A percentile compares a stretch with the other conserved stretches of the same genome.
phyloP scores from a whole-genome alignment of 53 echinoderm and acorn worm species.

The Echinarachnius parma region DNA sequence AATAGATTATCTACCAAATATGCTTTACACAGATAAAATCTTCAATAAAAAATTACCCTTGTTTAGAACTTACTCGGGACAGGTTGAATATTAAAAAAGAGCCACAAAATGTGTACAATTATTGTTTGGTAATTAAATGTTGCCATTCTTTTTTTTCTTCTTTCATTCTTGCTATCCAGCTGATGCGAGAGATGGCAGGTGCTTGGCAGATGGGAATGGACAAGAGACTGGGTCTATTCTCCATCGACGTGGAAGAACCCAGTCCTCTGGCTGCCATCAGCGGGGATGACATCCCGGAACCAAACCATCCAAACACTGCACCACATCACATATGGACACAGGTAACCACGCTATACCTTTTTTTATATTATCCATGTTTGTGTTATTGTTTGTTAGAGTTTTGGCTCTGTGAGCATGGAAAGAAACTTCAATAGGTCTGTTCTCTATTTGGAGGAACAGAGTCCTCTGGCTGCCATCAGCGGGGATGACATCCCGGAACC shows the following conservation, averaged over 20 bases:
- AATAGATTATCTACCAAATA: too few relatives aligned
- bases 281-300: conserved; percentile 68
- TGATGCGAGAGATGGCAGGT: conserved; percentile 93
- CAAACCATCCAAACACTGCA: conserved; percentile 80
- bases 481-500: conserved; percentile 70
- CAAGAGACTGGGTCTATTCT: conserved; percentile 76
- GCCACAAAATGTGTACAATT: too few relatives aligned
- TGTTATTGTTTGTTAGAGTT: too few relatives aligned
- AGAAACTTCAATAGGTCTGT: too few relatives aligned
- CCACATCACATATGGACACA: conserved; percentile 96
- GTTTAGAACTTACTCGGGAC: too few relatives aligned
- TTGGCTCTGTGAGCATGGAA: too few relatives aligned
- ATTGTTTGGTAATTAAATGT: too few relatives aligned
- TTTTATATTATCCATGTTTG: too few relatives aligned
- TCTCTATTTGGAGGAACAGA: conserved; percentile 58
- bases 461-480: conserved; percentile 79
- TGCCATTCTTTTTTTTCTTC: neutral
- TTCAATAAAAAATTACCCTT: too few relatives aligned
- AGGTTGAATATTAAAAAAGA: too few relatives aligned
- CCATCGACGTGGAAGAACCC: conserved; percentile 57
- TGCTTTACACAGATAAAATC: too few relatives aligned
- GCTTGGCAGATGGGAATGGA: conserved; percentile 96
- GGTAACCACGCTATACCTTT: conserved; percentile 38
- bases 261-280: conserved; percentile 81
- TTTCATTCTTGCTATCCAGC: conserved; percentile 53